Base-by-base conservation (phyloP, 2,113 vertebrate species). In the Thamnaconus septentrionalis region DNA sequence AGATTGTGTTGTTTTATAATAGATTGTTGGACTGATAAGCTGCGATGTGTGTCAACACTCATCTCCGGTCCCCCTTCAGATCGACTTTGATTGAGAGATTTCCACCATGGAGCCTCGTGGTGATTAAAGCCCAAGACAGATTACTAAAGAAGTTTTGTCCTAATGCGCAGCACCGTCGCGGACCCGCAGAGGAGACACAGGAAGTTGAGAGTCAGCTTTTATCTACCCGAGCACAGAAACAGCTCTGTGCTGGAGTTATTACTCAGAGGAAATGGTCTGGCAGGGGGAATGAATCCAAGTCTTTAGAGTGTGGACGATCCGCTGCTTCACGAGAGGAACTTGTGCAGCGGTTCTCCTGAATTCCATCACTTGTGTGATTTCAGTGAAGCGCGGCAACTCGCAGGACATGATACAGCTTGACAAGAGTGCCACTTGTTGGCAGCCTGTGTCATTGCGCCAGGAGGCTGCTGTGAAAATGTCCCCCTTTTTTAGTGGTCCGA, bases 341-440 rank as follows among this genome's bases (percentile, higher is more conserved):
- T 56, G 42, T 43, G 10, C 49, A 12, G n/a, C 11, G 43, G 8
- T 44, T 39, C 18, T 45, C 53, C 8, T 5, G 40, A 64, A 81
- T 74, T 7, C 62, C 11, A 12, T 56, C 62, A 31, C 75, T 54
- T 66, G 55, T 48, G 8, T 41, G 7, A 53, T n/a, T n/a, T 31
- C 51, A 3, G 5, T 11, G 44, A 4, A 5, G 31, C 9, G 10
- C 53, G 18, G 18, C 18, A 31, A 31, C 18, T 31, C 18, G 18
- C 1, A 31, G 18, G 18, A 31, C 18, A 31, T 31, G 18, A 44
- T 66, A 67, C 39, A 58, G 64, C 64, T 85, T 73, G 70, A 73
- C 80, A 76, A 86, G 70, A 81, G 66, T 70, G 66, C 80, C 88
- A 67, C 82, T 70, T 66, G 53, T 79, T 79, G 86, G 81, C 7